A percentile compares a stretch with the other conserved stretches of the same genome.
These are phyloP conservation scores for Corvus cornix DNA, from an alignment of 2,113 vertebrate genomes.

Conservation along the genomic window DNA sequence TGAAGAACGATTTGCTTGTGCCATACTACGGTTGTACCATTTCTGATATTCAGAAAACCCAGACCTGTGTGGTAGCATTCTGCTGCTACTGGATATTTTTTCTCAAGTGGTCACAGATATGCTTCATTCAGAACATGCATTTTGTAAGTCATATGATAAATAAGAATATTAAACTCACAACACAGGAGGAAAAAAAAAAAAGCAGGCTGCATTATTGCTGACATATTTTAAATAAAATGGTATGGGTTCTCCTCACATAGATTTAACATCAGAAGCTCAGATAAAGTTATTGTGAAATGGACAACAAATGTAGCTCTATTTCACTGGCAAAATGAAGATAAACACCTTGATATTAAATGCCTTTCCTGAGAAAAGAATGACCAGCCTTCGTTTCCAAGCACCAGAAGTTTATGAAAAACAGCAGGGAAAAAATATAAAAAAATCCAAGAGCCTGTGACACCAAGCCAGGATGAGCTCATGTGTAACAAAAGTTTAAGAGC, in stretches of 20 bases:
- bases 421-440: not conserved
- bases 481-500: not conserved
- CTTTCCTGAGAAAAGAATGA: not conserved
- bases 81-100: not conserved
- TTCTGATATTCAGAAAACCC: not conserved
- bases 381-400: not conserved
- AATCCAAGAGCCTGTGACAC: not conserved
- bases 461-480: not conserved
- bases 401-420: not conserved
- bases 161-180: not conserved
- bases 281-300: not conserved
- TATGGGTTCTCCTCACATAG: not conserved
- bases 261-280: not conserved
- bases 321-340: not conserved
- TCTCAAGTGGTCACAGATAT: not conserved
- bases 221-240: not conserved
- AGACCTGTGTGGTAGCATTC: not conserved
- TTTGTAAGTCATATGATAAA: not conserved
- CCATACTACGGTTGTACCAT: rapidly evolving
- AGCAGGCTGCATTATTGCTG: not conserved
- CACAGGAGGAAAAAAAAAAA: not conserved
- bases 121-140: not conserved
- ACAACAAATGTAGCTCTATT: not conserved
- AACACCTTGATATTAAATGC: not conserved
- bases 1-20: not conserved